These are phyloP conservation scores for Aelia acuminata DNA, from an alignment of 2,888 invertebrate genomes.

Conservation along the genomic window DNA sequence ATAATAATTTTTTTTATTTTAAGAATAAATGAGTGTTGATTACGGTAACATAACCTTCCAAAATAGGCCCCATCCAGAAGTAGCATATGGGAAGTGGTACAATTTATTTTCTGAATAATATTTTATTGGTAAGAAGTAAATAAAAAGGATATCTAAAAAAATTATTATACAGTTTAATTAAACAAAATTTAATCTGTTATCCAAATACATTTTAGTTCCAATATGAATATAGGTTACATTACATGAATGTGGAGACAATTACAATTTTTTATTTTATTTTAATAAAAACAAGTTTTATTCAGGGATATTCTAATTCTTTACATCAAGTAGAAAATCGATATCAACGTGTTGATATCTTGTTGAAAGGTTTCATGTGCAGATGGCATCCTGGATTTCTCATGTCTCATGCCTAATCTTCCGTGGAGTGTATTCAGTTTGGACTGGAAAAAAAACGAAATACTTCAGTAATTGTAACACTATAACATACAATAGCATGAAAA, in stretches of 20 bases:
- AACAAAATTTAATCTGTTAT: slow-evolving; percentile 13
- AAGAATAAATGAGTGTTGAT: too few relatives aligned
- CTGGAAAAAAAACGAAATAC: neutral
- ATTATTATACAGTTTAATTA: neutral
- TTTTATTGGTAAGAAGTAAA: neutral
- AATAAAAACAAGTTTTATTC: neutral
- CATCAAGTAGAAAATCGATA: neutral
- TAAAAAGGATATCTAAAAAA: neutral
- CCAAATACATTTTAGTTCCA: slow-evolving; percentile 37
- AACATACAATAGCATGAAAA: too few relatives aligned
- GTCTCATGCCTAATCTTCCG: slow-evolving; percentile 6
- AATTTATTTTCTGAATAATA: too few relatives aligned
- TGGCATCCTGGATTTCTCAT: neutral
- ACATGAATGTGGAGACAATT: slow-evolving; percentile 8
- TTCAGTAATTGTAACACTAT: too few relatives aligned
- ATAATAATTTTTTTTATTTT: too few relatives aligned
- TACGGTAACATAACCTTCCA: too few relatives aligned
- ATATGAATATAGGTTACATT: slow-evolving; percentile 29
- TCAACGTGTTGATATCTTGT: neutral
- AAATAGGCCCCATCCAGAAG: too few relatives aligned
- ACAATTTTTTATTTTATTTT: neutral
- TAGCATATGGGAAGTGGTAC: too few relatives aligned
- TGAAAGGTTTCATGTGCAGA: slow-evolving; percentile 14
- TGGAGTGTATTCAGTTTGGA: neutral
- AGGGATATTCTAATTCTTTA: slow-evolving; percentile 28